Base-by-base conservation (phyloP, 23 tunicate genomes). In the Trididemnum clinides region DNA sequence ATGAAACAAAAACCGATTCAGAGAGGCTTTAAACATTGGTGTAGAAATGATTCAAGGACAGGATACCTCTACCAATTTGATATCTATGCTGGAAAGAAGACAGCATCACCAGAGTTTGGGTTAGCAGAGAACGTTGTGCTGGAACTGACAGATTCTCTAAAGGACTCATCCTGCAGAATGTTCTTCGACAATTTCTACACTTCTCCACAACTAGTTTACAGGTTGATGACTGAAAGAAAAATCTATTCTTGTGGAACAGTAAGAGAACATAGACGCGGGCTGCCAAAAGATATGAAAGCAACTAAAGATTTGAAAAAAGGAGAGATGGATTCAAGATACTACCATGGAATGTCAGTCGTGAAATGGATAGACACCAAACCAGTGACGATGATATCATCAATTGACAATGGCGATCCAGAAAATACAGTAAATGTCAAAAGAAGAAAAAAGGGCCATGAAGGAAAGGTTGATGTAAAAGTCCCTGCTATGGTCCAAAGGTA, bases 191-290 rank as follows among this genome's bases (percentile, higher is more conserved):
- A 22, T 38, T 73, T 73, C 25, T 73, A n/a, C 27, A 73, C 80
- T 12, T 73, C 80, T 37, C 80, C 80, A 5, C 27, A 20, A 19
- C 7, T 37, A n/a, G 36, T 66, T 66, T 66, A 66, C 37, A 29
- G 75, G n/a, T 66, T 66, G 75, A 29, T 66, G 75, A n/a, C n/a
- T n/a, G n/a, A n/a, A 66, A 66, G n/a, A 20, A 66, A 66, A 2
- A 73, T 36, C 19, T 73, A 12, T 38, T 2, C 30, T 19, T 73
- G 57, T 73, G 80, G 80, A 36, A 73, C 80, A 37, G 80, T 38
- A 3, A 20, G 57, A 39, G 80, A 39, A n/a, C 3, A 37, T 26
- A 7, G 80, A 38, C 26, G 22, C 7, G 80, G 80, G 3, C 27
- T 73, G n/a, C 28, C 57, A 1, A 73, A 36, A 73, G 57, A 73